Evolutionary conservation across 2,888 invertebrate genomes (phyloP).

Genomic region (Vanessa cardui): DNA sequence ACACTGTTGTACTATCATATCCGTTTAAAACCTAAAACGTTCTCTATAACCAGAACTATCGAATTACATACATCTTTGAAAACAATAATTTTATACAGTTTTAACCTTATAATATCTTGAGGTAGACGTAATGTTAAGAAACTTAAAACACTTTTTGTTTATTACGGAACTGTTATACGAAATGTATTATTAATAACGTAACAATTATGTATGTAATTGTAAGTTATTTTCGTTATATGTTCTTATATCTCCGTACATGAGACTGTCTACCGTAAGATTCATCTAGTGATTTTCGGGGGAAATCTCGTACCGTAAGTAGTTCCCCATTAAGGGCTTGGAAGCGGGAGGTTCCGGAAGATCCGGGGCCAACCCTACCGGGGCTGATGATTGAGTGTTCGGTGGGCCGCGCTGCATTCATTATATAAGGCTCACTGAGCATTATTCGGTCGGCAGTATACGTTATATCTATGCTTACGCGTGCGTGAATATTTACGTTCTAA

Average conservation of each 20-base stretch:
- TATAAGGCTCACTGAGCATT: conserved; percentile 24
- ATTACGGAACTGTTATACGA: not conserved
- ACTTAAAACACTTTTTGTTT: not conserved
- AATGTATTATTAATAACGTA: not conserved
- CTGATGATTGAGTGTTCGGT: conserved; percentile 31
- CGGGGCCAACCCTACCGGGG: conserved; percentile 31
- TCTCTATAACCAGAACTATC: too few relatives aligned
- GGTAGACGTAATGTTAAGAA: not conserved
- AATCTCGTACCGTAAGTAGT: conserved; percentile 20
- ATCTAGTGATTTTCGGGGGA: conserved; percentile 22
- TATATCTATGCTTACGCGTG: conserved; percentile 1
- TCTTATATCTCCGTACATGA: not conserved
- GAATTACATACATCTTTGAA: too few relatives aligned
- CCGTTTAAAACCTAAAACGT: too few relatives aligned
- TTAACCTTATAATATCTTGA: not conserved
- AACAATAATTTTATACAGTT: too few relatives aligned
- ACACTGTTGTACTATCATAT: not conserved
- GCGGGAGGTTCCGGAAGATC: conserved; percentile 28
- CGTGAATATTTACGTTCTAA: conserved; percentile 4
- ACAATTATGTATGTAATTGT: too few relatives aligned
- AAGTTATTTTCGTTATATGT: too few relatives aligned
- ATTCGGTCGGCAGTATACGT: conserved; percentile 13
- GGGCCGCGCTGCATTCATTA: conserved; percentile 17
- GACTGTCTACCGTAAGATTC: not conserved
- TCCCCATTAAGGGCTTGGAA: conserved; percentile 24